These are phyloP conservation scores for Thecophora atra DNA, from an alignment of 2,888 invertebrate genomes.

Conservation along the genomic window DNA sequence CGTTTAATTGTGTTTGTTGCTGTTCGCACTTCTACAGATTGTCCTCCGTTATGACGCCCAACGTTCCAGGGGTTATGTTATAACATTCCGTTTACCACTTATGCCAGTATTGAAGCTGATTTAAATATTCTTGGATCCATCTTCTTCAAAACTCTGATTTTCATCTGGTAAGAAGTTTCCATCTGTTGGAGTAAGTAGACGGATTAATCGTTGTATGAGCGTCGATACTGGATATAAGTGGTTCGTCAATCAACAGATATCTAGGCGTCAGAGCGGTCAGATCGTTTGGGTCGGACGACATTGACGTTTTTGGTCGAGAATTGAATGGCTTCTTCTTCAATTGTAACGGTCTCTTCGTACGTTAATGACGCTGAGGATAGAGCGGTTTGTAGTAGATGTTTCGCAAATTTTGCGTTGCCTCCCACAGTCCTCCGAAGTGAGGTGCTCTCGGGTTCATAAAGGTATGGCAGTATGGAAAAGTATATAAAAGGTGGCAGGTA, in stretches of 20 bases:
- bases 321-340: slow-evolving; percentile 16
- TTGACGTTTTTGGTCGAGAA: slow-evolving; percentile 7
- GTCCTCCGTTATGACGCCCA: background rate
- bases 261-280: slow-evolving; percentile 25
- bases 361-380: no score
- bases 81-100: background rate
- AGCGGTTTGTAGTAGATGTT: no score
- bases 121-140: background rate
- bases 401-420: no score
- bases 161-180: background rate
- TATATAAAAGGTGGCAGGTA: no score
- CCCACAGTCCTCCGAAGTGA: no score
- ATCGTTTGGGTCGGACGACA: slow-evolving; percentile 19
- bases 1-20: no score
- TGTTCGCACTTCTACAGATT: no score
- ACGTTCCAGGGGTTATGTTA: background rate
- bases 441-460: no score
- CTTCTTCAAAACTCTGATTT: background rate
- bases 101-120: background rate
- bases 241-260: slow-evolving; percentile 12
- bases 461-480: no score
- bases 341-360: background rate
- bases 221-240: slow-evolving; percentile 1
- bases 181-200: background rate
- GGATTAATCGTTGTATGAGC: background rate